Evolutionary conservation across 2,113 vertebrate genomes (phyloP).

Genomic region (Hyla sarda): DNA sequence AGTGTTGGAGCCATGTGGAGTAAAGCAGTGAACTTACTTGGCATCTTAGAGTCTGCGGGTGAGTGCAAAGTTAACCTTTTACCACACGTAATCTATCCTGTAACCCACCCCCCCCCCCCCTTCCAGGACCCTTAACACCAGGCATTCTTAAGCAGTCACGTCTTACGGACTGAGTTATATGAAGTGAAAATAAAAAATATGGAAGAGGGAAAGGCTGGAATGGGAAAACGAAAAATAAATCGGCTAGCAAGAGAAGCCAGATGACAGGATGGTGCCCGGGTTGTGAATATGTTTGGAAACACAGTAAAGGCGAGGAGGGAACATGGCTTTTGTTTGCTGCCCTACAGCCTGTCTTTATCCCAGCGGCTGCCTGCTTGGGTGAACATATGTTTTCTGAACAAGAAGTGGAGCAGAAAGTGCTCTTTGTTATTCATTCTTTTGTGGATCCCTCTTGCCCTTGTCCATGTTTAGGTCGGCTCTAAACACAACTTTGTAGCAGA

Average conservation of each 20-base stretch:
- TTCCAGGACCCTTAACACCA: slow-evolving; percentile 38
- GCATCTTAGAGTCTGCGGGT: slow-evolving; percentile 71
- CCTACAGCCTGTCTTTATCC: slow-evolving; percentile 83
- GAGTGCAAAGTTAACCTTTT: slow-evolving; percentile 80
- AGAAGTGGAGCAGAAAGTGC: slow-evolving; percentile 90
- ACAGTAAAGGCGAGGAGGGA: slow-evolving; percentile 80
- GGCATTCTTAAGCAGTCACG: slow-evolving; percentile 75
- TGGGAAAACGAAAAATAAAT: slow-evolving; percentile 84
- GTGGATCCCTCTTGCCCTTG: slow-evolving; percentile 72
- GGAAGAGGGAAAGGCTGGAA: slow-evolving; percentile 75
- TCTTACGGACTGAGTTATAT: slow-evolving; percentile 87
- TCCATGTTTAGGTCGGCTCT: slow-evolving; percentile 67
- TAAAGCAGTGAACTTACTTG: slow-evolving; percentile 63
- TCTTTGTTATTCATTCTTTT: slow-evolving; percentile 86
- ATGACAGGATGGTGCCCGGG: slow-evolving; percentile 82
- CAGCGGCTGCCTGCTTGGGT: slow-evolving; percentile 82
- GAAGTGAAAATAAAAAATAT: slow-evolving; percentile 83
- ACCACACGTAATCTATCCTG: slow-evolving; percentile 64
- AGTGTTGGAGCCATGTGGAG: slow-evolving; percentile 58
- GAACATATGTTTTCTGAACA: slow-evolving; percentile 94
- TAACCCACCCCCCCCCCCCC: slow-evolving; percentile 4
- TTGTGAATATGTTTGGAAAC: slow-evolving; percentile 89
- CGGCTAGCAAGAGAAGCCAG: slow-evolving; percentile 81
- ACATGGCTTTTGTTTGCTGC: slow-evolving; percentile 79
- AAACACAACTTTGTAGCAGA: slow-evolving; percentile 66